Evolutionary conservation across 2,888 invertebrate species (phyloP), one percentile per base, ranked within the genome.

Genomic region (Acleris laterana): DNA sequence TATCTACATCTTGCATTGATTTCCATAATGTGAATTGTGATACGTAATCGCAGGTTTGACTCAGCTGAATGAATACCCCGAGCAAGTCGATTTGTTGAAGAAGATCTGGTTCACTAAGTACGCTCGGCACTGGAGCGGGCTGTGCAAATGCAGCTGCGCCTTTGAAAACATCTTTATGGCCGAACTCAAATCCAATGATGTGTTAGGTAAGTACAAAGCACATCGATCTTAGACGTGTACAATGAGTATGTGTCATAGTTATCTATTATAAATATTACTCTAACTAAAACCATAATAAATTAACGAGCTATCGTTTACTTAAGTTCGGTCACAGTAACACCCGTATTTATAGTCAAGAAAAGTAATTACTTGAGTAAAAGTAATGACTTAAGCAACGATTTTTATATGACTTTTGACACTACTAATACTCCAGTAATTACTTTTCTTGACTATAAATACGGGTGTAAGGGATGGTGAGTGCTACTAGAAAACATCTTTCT

Each of bases 161-260:
- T 98, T 98, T 83, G 98, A 99, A 82, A 98, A 99, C 83, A 96
- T 98, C 32, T 98, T 98, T 84, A 94, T 98, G 74, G 96, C 97
- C 9, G 98, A 99, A 90, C 94, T 97, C 1, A 97, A 97, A 83
- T 95, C 95, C 57, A 94, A 95, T 64, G 95, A 95, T 71, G 95
- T 98, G 3, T 95, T 95, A 42, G 93, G 93, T 93, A 1, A 11
- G 38, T 38, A 38, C 38, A 9, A 38, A 13, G 13, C 13, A 38
- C 9, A 9, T 4, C 38, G 38, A 13, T 11, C 32, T 32, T 38
- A 38, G 38, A 13, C 3, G 3, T 38, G 9, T 9, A 13, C 38
- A 38, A 38, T 2, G 38, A 38, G 13, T 38, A 38, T 38, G 38
- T 38, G 17, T 17, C n/a, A 46, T 46, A 46, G 46, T 5, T 17